Evolutionary conservation across 30 jellyfish, hydroid and myxozoan species (phyloP), one percentile per base, ranked within the genome.

Genomic region (Aurelia aurita): DNA sequence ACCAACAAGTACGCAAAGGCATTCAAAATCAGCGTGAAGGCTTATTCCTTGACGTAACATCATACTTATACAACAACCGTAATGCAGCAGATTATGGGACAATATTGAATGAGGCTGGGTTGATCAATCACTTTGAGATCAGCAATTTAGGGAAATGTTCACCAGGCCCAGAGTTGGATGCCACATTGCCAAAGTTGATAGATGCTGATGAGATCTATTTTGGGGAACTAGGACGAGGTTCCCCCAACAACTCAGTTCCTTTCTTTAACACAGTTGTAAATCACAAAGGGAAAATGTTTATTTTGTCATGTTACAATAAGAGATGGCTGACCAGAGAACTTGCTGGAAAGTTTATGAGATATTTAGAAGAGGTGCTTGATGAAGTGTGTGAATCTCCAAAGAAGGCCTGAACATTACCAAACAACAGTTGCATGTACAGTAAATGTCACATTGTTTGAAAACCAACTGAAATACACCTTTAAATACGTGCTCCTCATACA

Each of bases 61-160:
- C 74, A 8, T 65, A 80, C 70, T 9, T 80, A 5, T 43, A 46
- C 9, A 76, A 80, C 13, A 20, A 46, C 0, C 21, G 53, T 29
- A 39, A 65, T 25, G 58, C 7, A 3, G 83, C 67, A 45, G 39
- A 69, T 28, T 22, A 0, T 22, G 47, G 58, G 20, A 28, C 67
- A 32, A 2, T 80, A 35, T 45, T 44, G 20, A 11, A 62, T 47
- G 82, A 64, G 43, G 15, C 69, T 26, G 90, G 82, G 25, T 18
- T 80, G 15, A 2, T 45, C 11, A n/a, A 31, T 3, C 70, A 77
- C 60, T 77, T 77, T 61, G 79, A 31, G 8, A 34, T 77, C 53
- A 77, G 89, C 80, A 77, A 77, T 43, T 46, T 77, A 43, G 79
- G 79, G n/a, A 77, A 77, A 25, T 77, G 89, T 43, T 44, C 79